Evolutionary conservation across 1,140 invertebrate species (phyloP), one percentile per base, ranked within the genome.

Genomic region (Diorhabda elongata): DNA sequence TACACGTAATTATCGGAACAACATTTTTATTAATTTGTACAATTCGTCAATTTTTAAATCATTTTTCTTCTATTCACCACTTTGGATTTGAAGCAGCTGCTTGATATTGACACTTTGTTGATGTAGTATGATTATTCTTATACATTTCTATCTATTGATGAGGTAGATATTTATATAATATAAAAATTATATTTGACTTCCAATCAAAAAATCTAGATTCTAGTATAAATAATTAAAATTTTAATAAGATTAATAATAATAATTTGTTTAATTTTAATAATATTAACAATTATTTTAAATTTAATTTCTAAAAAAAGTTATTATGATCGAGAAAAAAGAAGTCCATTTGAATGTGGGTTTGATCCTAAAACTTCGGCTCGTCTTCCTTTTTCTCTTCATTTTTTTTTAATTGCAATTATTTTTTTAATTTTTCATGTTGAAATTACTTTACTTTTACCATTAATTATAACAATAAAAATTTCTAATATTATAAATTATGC

Each of bases 351-450:
- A 84, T 88, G 86, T 82, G 87, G 86, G 77, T 88, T 88, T 83
- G 83, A 86, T 41, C 82, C 84, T 67, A 83, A 84, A 82, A 83
- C 78, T 61, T 82, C 78, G 6, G 75, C 82, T 9, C 85, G 85
- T 44, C 69, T 85, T 69, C 85, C 86, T 9, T 88, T 88, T 77
- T 85, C 84, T 6, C 64, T 87, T 69, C 85, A 85, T 80, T 89
- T 88, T 81, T 88, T 84, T 82, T 79, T 86, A 81, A 87, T 88
- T 79, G 81, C 83, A 11, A 61, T 82, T 78, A 85, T 88, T 83
- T 88, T 88, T 81, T 83, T 88, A 83, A 86, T 88, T 83, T 88
- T 88, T 84, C 85, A 87, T 84, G 80, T 87, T 69, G 86, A 88
- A 85, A 85, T 88, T 81, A 79, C 82, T 44, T 72, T 88, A 77